Base-by-base conservation (phyloP, 2,888 invertebrate species). In the Anorthoa munda region DNA sequence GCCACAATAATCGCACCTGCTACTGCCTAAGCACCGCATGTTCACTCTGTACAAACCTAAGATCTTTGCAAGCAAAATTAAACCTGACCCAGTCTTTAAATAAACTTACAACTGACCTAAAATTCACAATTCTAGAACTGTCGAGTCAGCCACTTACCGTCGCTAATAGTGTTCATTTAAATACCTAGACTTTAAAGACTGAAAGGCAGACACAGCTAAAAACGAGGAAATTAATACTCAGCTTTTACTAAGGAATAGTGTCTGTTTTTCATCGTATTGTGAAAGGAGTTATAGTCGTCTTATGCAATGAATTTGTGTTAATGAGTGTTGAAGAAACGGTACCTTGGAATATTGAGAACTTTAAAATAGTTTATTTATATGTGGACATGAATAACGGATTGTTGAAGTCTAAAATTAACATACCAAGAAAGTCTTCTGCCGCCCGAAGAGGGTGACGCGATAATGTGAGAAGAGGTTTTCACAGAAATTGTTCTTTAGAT, bases 111-210 rank as follows among this genome's bases (percentile, higher is more conserved):
- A 80, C 46, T 75, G 71, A 73, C 63, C 81, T 72, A 72, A 65
- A 72, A 75, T 75, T 60, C 59, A 73, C 74, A 67, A 70, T 84
- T 75, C 64, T 50, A 65, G 74, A 26, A 80, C 64, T 66, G 72
- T 67, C 69, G 78, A 81, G 58, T 81, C 73, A 73, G 70, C 77
- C 65, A 77, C 74, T 85, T 75, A 59, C 59, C 68, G 71, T 65
- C 56, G 21, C 66, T 84, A 76, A 76, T 84, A 81, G 72, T 64
- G 63, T 76, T 69, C 60, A 76, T 81, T 82, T 76, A 81, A 84
- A 84, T 81, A 84, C 69, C 64, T 68, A 61, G 48, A 46, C 45
- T 66, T 75, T 39, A 70, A 83, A 80, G 76, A 53, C 53, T 77
- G 50, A 55, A 82, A 72, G 21, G 45, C 59, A 56, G 61, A 67